Base-by-base conservation (phyloP, 2,888 invertebrate genomes). In the Eledona agricola region DNA sequence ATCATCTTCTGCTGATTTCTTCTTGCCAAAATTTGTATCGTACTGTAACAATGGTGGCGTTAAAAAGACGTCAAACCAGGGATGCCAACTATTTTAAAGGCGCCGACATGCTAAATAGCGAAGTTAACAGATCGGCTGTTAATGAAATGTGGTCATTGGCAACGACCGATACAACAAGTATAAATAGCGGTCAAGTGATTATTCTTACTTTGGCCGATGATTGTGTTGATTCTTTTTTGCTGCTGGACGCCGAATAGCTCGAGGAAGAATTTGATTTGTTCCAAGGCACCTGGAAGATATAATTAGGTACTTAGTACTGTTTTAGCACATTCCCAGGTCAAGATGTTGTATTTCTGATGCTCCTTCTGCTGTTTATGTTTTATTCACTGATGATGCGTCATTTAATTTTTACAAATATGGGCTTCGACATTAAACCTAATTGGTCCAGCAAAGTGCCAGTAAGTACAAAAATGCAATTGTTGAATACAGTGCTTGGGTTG, bases 1-100 rank as follows among this genome's bases (percentile, higher is more conserved):
- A 10, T 68, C 66, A 35, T 70, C 71, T 12, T 69, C 67, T 5
- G 57, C 13, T 32, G 60, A 59, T 55, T 70, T 72, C 43, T 67
- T 69, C 38, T 38, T 49, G 19, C 65, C 58, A 57, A 71, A 71
- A 26, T 62, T 63, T 29, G 66, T 58, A 47, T 74, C 74, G 62
- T 72, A 74, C 74, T 75, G 64, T 42, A 70, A 69, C 22, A 45
- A 23, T 10, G 23, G 25, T 26, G n/a, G 4, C 16, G 17, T 32
- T 32, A 32, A 16, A 17, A 5, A 17, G n/a, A 17, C 11, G 19
- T 35, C 25, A 40, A 6, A 15, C 3, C 1, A 16, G 12, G 17
- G 6, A 40, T 40, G 16, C 4, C 10, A 7, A 22, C 5, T 28
- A 15, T 42, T 25, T 34, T 5, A 9, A 12, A 23, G 32, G 26